Percentiles rank a stretch among this genome's conserved stretches.
Conservation (phyloP, 2,888 invertebrate species). For the Ennomos quercinarius region DNA sequence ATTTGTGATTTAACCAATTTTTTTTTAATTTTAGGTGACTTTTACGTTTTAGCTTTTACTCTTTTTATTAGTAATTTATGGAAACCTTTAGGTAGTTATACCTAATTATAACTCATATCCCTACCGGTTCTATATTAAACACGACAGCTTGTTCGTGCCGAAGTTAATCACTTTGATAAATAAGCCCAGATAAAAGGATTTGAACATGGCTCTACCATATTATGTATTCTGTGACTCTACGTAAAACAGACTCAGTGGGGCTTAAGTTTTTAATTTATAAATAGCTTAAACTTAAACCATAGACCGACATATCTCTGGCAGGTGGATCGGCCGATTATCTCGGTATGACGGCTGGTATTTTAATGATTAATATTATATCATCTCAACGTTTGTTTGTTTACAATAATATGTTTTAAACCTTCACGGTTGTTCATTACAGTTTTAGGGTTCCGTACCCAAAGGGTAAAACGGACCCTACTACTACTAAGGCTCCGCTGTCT, state of each 20-base stretch:
- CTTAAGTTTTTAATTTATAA: conserved; percentile 45
- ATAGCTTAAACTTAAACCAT: conserved; percentile 36
- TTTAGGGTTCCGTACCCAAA: too few species aligned
- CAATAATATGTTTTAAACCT: too few species aligned
- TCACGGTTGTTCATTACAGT: too few species aligned
- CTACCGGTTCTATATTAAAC: conserved; percentile 3
- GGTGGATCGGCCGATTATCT: conserved; percentile 39
- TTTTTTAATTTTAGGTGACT: too few species aligned
- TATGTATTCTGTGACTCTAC: conserved; percentile 30
- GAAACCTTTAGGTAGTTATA: not conserved
- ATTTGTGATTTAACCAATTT: too few species aligned
- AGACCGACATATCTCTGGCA: conserved; percentile 35
- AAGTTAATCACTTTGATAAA: conserved; percentile 51
- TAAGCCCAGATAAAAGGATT: conserved; percentile 55
- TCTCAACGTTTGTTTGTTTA: conserved; percentile 1
- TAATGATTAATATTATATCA: conserved; percentile 10
- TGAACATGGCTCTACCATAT: conserved; percentile 4
- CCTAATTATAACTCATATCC: conserved; percentile 12
- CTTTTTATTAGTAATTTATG: too few species aligned
- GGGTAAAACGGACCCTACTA: too few species aligned
- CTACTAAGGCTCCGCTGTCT: too few species aligned
- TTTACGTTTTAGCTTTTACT: too few species aligned
- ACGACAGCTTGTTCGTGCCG: conserved; percentile 15
- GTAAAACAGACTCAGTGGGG: conserved; percentile 61
- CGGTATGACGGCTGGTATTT: conserved; percentile 21